Evolutionary conservation across 2,888 invertebrate species (phyloP).

Genomic region (Sabatieria punctata): DNA sequence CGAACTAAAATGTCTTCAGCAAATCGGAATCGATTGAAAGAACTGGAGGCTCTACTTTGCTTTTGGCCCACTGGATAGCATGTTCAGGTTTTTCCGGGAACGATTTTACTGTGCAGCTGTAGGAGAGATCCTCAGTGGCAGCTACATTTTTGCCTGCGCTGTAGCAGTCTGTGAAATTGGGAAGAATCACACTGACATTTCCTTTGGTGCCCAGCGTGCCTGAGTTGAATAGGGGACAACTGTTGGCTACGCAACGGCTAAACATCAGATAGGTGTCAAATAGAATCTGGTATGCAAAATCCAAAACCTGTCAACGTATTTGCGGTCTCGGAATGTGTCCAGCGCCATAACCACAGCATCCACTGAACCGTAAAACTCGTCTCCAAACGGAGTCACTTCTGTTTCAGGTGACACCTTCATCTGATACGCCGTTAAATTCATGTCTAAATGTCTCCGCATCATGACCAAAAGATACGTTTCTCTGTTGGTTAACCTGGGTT

Average conservation of each 20-base stretch:
- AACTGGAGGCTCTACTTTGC: conserved; percentile 30
- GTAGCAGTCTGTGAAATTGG: conserved; percentile 36
- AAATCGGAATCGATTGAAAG: no score
- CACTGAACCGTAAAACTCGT: conserved; percentile 29
- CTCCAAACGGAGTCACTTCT: conserved; percentile 27
- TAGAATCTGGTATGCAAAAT: not conserved
- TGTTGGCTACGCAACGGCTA: conserved; percentile 34
- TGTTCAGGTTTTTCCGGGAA: conserved; percentile 37
- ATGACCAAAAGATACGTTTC: no score
- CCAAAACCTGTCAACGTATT: conserved; percentile 33
- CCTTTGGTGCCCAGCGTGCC: conserved; percentile 36
- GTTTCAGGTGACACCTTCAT: conserved; percentile 31
- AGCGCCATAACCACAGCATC: conserved; percentile 33
- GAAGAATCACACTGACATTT: conserved; percentile 31
- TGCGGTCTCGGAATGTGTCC: conserved; percentile 34
- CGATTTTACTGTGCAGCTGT: conserved; percentile 36
- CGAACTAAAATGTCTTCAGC: no score
- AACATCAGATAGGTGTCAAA: conserved; percentile 3
- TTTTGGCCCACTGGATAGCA: conserved; percentile 37
- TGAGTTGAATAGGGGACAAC: conserved; percentile 33
- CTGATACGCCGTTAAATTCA: conserved; percentile 21
- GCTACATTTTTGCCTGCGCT: conserved; percentile 25
- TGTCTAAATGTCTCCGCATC: no score
- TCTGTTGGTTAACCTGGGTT: no score
- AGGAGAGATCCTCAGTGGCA: conserved; percentile 33